These are phyloP conservation scores for Barypeithes pellucidus DNA, from an alignment of 2,888 invertebrate species.

Conservation along the genomic window DNA sequence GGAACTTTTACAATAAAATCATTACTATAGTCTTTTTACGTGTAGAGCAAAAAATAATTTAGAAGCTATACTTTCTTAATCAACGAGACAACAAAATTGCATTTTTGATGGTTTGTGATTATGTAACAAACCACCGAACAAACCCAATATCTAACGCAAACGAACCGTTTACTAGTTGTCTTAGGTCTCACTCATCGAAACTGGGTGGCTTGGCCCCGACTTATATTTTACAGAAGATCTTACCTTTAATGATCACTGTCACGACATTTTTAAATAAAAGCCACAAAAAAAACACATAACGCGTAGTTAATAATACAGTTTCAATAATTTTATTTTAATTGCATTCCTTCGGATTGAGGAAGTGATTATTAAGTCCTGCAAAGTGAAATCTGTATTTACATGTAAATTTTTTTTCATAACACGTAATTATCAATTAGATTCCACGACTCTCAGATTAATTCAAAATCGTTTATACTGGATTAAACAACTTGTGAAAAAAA, in stretches of 20 bases:
- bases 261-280: slow-evolving; percentile 44
- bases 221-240: too few species aligned
- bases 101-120: too few species aligned
- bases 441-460: slow-evolving; percentile 28
- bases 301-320: slow-evolving; percentile 49
- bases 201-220: too few species aligned
- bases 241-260: slow-evolving; percentile 25
- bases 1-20: too few species aligned
- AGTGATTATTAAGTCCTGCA: slow-evolving; percentile 41
- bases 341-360: slow-evolving; percentile 40
- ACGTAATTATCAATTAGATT: slow-evolving; percentile 44
- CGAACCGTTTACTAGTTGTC: too few species aligned
- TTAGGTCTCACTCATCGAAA: too few species aligned
- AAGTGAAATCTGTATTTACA: slow-evolving; percentile 44
- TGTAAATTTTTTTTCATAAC: slow-evolving; percentile 36
- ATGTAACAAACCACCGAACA: too few species aligned
- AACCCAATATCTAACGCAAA: too few species aligned
- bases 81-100: too few species aligned
- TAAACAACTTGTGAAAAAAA: slow-evolving; percentile 21
- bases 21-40: too few species aligned
- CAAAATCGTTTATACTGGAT: slow-evolving; percentile 29
- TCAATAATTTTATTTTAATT: slow-evolving; percentile 50
- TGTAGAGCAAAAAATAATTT: too few species aligned
- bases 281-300: slow-evolving; percentile 40
- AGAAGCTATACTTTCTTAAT: too few species aligned